Conservation (phyloP, 2,888 invertebrate species). For the Drosophila parthenogenetica region DNA sequence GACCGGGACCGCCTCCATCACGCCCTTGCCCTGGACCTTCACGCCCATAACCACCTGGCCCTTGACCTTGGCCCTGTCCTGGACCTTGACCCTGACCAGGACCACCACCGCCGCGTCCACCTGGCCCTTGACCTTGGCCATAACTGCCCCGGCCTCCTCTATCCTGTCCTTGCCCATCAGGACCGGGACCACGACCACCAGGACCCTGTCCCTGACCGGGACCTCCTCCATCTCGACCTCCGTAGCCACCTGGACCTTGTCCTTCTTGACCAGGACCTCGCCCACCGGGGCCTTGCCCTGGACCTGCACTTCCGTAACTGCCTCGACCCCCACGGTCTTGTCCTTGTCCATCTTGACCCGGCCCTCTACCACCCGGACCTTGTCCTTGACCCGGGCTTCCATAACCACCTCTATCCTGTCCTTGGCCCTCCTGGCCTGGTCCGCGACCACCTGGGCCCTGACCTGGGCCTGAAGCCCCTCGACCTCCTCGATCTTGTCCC, state of each 20-base stretch:
- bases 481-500: background rate
- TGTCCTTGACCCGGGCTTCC: background rate
- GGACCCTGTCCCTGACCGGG: background rate
- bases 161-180: conserved; percentile 4
- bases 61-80: background rate
- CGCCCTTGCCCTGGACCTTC: background rate
- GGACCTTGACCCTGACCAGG: background rate
- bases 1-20: background rate
- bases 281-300: background rate
- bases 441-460: background rate
- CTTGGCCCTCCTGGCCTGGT: background rate
- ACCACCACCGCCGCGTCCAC: background rate
- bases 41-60: background rate
- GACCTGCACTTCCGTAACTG: background rate
- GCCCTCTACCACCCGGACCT: background rate
- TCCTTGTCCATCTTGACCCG: background rate
- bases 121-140: background rate
- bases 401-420: background rate
- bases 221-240: background rate
- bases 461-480: background rate
- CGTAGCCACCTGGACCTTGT: background rate
- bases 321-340: background rate
- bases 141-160: background rate
- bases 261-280: background rate
- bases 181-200: conserved; percentile 1